Percentiles rank a stretch among this genome's conserved stretches.
Conservation (phyloP, 2,113 vertebrate species). For the Oreochromis aureus region DNA sequence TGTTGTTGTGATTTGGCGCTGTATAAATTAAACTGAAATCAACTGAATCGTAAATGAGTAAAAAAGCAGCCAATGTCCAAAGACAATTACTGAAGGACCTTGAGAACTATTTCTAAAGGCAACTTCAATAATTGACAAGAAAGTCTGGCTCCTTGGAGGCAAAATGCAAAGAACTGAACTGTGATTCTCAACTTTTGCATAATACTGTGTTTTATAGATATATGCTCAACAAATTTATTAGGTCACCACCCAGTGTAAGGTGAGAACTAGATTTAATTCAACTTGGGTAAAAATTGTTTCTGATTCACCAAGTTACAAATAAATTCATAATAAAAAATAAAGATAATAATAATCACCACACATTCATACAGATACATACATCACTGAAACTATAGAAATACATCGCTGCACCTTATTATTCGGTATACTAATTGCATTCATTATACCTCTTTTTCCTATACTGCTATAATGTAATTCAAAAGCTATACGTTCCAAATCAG, state of each 20-base stretch:
- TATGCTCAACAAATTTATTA: not conserved
- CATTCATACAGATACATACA: too few relatives aligned
- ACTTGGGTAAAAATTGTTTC: not conserved
- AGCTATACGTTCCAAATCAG: not conserved
- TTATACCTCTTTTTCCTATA: not conserved
- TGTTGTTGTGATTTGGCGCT: not conserved
- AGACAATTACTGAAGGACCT: not conserved
- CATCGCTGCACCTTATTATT: too few relatives aligned
- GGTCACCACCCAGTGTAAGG: not conserved
- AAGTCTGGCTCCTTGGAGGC: not conserved
- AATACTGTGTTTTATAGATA: not conserved
- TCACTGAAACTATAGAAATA: too few relatives aligned
- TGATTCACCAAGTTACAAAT: too few relatives aligned
- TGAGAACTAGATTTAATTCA: not conserved
- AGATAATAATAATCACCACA: too few relatives aligned
- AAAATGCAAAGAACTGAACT: not conserved
- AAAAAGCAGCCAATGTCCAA: not conserved
- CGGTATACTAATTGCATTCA: not conserved
- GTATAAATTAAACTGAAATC: not conserved
- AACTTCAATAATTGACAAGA: not conserved
- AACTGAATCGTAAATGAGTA: not conserved
- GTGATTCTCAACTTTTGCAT: not conserved
- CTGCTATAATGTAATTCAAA: not conserved
- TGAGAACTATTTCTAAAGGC: not conserved
- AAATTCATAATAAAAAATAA: too few relatives aligned